Base-by-base conservation (phyloP, 2,113 vertebrate species). In the Oryzias woworae region DNA sequence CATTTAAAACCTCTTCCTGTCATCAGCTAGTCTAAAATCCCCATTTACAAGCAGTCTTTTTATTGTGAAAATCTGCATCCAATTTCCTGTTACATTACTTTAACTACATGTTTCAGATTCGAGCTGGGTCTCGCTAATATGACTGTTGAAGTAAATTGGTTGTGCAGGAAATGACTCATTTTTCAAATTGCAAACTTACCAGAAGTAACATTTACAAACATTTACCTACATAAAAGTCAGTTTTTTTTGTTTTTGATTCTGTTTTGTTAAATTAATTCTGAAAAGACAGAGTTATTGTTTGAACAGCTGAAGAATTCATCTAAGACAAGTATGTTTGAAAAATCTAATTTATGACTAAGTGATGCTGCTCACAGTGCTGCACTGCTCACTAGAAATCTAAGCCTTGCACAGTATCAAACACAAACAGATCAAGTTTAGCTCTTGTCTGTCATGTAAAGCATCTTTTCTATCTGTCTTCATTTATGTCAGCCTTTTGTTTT, bases 21-120 rank as follows among this genome's bases (percentile, higher is more conserved):
- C 67, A 50, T 66, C 48, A 57, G 48, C 42, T 69, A 56, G 71
- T 53, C 53, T 53, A 72, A 41, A 75, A 62, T 43, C 3, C 15
- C 12, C 45, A 80, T 73, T 71, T 77, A 65, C 44, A 71, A 75
- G 24, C 60, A 79, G 65, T 75, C 57, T 70, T 24, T 66, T 53
- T 75, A 59, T 24, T 12, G 45, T 62, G 24, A 41, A 44, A 70
- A 61, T 59, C 72, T 79, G 49, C 55, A 81, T 68, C 16, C 45
- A 14, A 73, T 77, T 78, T 77, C 4, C 58, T 71, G 31, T 49
- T 67, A 60, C 68, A 61, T 56, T 54, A 46, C 53, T 77, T 69
- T 41, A 71, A 52, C 53, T 42, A 51, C 53, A 62, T 48, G 68
- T 48, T 66, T 72, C 24, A 72, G 8, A 61, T 72, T 73, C 61